Conservation (phyloP, 1,140 invertebrate species). For the Trichonephila inaurata region DNA sequence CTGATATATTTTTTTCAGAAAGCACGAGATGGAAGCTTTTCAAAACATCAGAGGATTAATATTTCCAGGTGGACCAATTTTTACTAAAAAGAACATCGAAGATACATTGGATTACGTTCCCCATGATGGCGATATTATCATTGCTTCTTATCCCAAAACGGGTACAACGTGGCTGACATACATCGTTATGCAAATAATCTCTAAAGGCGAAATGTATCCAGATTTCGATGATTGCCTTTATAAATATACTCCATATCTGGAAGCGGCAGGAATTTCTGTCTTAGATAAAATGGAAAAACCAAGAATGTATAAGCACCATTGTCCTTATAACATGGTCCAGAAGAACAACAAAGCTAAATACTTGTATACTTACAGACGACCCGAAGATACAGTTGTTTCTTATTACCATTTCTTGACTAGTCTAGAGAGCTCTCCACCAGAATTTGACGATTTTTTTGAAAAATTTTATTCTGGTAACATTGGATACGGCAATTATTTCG, state of each 20-base stretch:
- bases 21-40: not conserved
- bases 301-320: conserved; percentile 85
- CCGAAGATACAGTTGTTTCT: conserved; percentile 72
- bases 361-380: conserved; percentile 71
- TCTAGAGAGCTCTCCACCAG: not conserved
- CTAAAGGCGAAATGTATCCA: conserved; percentile 32
- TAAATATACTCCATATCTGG: conserved; percentile 24
- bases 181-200: conserved; percentile 51
- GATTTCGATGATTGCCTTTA: not conserved
- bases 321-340: conserved; percentile 87
- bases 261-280: not conserved
- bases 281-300: not conserved
- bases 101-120: conserved; percentile 21
- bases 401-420: conserved; percentile 67
- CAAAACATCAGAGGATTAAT: conserved; percentile 1
- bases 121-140: conserved; percentile 72
- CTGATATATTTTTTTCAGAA: not conserved
- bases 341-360: conserved; percentile 81
- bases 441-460: conserved; percentile 74
- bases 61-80: not conserved
- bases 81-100: not conserved
- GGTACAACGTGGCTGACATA: conserved; percentile 70
- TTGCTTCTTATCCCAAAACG: conserved; percentile 36
- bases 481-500: conserved; percentile 74
- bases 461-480: conserved; percentile 56